Evolutionary conservation across 2,113 vertebrate species (phyloP).

Genomic region (Lethenteron camtschaticum): DNA sequence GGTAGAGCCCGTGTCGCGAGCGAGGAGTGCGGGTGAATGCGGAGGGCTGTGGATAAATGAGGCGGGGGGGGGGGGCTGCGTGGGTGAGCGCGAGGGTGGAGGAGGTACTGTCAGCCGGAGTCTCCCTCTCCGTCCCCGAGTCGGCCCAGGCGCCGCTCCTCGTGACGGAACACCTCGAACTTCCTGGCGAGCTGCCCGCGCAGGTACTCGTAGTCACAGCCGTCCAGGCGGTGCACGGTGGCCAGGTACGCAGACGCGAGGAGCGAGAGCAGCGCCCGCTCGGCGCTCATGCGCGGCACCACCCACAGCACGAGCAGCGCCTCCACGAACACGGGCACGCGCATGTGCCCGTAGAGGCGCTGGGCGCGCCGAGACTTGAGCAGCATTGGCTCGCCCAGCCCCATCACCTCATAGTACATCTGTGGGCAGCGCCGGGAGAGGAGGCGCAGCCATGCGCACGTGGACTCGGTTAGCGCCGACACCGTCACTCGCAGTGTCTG

Average conservation of each 20-base stretch:
- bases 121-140: too few relatives aligned
- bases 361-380: constrained; percentile 34
- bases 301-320: constrained; percentile 47
- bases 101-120: too few relatives aligned
- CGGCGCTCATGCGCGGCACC: constrained; percentile 40
- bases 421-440: constrained; percentile 12
- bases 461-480: too few relatives aligned
- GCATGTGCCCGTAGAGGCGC: constrained; percentile 45
- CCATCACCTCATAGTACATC: constrained; percentile 54
- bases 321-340: constrained; percentile 60
- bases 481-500: too few relatives aligned
- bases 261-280: constrained; percentile 41
- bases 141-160: constrained; percentile 12
- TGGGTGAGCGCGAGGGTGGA: too few relatives aligned
- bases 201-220: constrained; percentile 47
- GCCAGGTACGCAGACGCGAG: constrained; percentile 38
- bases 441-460: too few relatives aligned
- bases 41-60: too few relatives aligned
- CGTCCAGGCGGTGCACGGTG: constrained; percentile 47
- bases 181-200: constrained; percentile 35
- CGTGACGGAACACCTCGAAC: constrained; percentile 27
- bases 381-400: constrained; percentile 41
- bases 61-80: too few relatives aligned
- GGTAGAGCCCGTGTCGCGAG: too few relatives aligned
- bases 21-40: too few relatives aligned